phyloP scores from a whole-genome alignment of 2,888 invertebrate species.

The Drosophila macrothrix region DNA sequence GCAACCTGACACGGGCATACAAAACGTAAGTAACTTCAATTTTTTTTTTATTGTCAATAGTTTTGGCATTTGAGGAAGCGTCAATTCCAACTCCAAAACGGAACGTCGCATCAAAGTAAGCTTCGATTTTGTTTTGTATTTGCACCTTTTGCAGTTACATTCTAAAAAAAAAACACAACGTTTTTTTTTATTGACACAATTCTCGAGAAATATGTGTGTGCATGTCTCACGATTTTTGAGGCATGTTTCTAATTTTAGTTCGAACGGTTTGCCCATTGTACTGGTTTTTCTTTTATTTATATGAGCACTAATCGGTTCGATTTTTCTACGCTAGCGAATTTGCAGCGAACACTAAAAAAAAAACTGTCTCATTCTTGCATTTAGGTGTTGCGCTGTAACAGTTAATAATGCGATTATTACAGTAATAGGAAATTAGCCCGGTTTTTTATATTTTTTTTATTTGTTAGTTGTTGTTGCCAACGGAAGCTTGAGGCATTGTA shows the following conservation, averaged over 20 bases:
- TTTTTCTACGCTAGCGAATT: conserved; percentile 46
- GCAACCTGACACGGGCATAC: conserved; percentile 32
- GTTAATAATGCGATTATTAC: conserved; percentile 72
- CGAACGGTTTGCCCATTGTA: conserved; percentile 42
- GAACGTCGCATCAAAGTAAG: conserved; percentile 27
- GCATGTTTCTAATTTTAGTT: conserved; percentile 69
- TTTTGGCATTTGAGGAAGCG: conserved; percentile 64
- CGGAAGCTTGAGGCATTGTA: conserved; percentile 66
- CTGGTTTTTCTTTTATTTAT: conserved; percentile 60
- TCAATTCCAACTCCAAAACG: conserved; percentile 27
- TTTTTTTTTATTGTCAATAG: conserved; percentile 21
- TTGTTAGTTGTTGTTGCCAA: conserved; percentile 19
- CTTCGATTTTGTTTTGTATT: conserved; percentile 18
- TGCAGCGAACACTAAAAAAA: conserved; percentile 29
- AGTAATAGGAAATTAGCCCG: conserved; percentile 77
- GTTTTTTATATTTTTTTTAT: conserved; percentile 50
- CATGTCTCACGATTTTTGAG: conserved; percentile 66
- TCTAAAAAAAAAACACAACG: conserved; percentile 48
- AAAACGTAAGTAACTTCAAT: conserved; percentile 57
- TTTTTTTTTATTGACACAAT: conserved; percentile 47
- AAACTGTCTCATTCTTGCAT: conserved; percentile 29
- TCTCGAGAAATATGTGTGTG: conserved; percentile 28
- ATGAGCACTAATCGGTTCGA: conserved; percentile 61
- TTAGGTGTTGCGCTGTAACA: conserved; percentile 58
- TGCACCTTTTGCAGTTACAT: conserved; percentile 48